These are phyloP conservation scores for Dendrocincla fuliginosa DNA, from an alignment of 2,797 vertebrate genomes.

Conservation along the genomic window DNA sequence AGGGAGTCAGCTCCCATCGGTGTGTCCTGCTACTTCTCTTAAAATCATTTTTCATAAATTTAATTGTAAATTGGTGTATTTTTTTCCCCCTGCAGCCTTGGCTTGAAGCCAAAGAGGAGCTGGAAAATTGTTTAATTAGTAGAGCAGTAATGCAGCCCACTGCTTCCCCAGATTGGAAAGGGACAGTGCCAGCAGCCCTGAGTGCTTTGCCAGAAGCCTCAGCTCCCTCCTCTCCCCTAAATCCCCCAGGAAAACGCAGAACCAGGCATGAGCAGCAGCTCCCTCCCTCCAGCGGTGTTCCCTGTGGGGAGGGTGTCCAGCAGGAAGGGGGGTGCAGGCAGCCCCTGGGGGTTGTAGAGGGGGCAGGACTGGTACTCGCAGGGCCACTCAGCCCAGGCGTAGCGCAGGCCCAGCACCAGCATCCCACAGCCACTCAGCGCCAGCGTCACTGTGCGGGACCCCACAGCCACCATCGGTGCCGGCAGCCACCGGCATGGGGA, in stretches of 20 bases:
- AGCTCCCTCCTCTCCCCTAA: not conserved
- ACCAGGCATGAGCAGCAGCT: not conserved
- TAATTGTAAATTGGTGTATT: not conserved
- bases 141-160: not conserved
- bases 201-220: not conserved
- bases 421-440: conserved; percentile 44
- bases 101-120: not conserved
- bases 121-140: not conserved
- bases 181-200: not conserved
- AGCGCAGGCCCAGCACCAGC: conserved; percentile 77
- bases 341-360: conserved; percentile 77
- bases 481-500: conserved; percentile 72
- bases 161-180: not conserved
- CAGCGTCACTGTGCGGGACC: conserved; percentile 63
- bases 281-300: rapidly evolving
- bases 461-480: conserved; percentile 55
- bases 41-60: not conserved
- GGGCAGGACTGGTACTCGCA: conserved; percentile 87
- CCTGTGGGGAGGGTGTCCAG: not conserved
- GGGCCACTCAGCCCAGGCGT: conserved; percentile 90
- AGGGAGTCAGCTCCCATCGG: not conserved
- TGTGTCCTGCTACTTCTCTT: not conserved
- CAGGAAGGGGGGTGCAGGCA: conserved; percentile 83
- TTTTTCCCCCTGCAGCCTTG: not conserved
- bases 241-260: not conserved